Evolutionary conservation across 92 coral and sea anemone genomes (phyloP).

Genomic region (Palythoa heliodiscus): DNA sequence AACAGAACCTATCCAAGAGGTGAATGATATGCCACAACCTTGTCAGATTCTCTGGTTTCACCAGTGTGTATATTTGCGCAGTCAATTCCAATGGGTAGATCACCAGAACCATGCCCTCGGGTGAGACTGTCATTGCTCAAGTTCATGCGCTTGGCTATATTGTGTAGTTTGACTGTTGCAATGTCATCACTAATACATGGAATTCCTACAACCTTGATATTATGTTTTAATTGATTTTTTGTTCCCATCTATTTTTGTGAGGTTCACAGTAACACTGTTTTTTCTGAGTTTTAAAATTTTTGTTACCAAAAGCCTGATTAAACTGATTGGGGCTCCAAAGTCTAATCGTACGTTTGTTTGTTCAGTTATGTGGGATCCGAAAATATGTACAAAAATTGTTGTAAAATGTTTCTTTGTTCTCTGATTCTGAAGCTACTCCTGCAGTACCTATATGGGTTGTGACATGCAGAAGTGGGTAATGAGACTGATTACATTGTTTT

Average conservation of each 20-base stretch:
- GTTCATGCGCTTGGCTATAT: conserved; percentile 39
- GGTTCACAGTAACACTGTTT: conserved; percentile 45
- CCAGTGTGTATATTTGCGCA: conserved; percentile 73
- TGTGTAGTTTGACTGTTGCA: conserved; percentile 38
- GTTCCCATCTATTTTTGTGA: conserved; percentile 60
- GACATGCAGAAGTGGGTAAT: conserved; percentile 39
- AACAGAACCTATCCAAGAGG: conserved; percentile 68
- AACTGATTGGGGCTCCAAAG: conserved; percentile 66
- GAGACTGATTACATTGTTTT: conserved; percentile 19
- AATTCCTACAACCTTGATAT: conserved; percentile 64
- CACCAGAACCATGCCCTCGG: conserved; percentile 57
- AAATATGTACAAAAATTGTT: too few species aligned
- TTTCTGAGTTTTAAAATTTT: conserved; percentile 45
- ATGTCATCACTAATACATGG: conserved; percentile 62
- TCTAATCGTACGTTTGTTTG: conserved; percentile 59
- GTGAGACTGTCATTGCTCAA: conserved; percentile 36
- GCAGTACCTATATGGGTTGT: conserved; percentile 7
- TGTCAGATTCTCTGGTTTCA: conserved; percentile 50
- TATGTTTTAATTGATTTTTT: conserved; percentile 55
- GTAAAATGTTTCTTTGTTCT: too few species aligned
- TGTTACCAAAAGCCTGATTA: conserved; percentile 49
- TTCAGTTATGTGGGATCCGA: neutral
- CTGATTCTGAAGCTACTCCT: too few species aligned
- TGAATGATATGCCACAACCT: conserved; percentile 51
- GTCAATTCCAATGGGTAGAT: conserved; percentile 69